Conservation (phyloP, 2,113 vertebrate species). For the Scytalopus superciliaris region DNA sequence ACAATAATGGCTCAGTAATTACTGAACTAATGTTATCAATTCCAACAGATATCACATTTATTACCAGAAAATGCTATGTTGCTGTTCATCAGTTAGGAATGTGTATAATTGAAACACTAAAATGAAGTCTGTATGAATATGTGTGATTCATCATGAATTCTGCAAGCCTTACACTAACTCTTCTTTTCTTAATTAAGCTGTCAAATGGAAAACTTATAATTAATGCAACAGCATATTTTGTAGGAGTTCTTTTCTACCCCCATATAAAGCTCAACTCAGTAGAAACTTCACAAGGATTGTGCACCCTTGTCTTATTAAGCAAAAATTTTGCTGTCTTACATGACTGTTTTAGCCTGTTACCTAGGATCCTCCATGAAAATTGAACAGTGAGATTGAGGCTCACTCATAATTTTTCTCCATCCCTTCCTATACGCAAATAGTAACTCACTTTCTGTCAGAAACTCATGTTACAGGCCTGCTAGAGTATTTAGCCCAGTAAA, state of each 20-base stretch:
- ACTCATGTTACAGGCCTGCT: neutral
- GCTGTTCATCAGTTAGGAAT: conserved; percentile 80
- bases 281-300: conserved; percentile 57
- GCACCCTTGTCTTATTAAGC: neutral
- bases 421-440: neutral
- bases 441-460: neutral
- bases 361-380: neutral
- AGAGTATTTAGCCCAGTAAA: neutral
- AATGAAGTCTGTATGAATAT: conserved; percentile 76
- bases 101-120: conserved; percentile 80
- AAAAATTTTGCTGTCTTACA: neutral
- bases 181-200: conserved; percentile 81
- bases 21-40: conserved; percentile 81
- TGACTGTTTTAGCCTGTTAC: neutral
- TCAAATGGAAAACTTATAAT: conserved; percentile 80
- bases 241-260: conserved; percentile 57
- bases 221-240: conserved; percentile 75
- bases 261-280: conserved; percentile 62
- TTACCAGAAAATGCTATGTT: conserved; percentile 80
- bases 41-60: conserved; percentile 82
- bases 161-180: conserved; percentile 73
- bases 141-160: conserved; percentile 79
- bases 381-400: neutral
- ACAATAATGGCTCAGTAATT: conserved; percentile 79
- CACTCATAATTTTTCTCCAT: neutral